A percentile compares a stretch with the other conserved stretches of the same genome.
Evolutionary conservation across 2,113 vertebrate genomes (phyloP).

Genomic region (Garra rufa): DNA sequence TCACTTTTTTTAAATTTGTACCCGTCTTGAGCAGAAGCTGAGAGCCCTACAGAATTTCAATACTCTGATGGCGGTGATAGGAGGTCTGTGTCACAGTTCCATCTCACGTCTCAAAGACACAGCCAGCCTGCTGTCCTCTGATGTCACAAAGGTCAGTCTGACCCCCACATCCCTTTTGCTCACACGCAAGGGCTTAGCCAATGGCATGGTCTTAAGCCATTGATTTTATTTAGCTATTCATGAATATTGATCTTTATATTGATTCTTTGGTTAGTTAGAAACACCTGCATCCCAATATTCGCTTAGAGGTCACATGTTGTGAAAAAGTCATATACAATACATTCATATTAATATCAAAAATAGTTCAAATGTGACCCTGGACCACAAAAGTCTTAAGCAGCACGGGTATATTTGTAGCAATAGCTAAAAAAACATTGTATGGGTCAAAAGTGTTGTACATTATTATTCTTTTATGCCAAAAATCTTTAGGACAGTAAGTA

Average conservation of each 20-base stretch:
- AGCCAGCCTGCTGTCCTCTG: slow-evolving; percentile 82
- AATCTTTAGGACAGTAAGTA: no score
- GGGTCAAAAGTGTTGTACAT: no score
- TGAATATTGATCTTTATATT: not conserved
- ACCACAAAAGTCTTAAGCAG: no score
- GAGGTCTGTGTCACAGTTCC: slow-evolving; percentile 90
- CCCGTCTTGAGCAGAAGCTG: slow-evolving; percentile 76
- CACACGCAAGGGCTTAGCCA: not conserved
- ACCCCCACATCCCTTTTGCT: not conserved
- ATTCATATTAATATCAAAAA: not conserved
- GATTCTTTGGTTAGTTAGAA: not conserved
- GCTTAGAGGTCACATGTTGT: not conserved
- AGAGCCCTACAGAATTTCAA: slow-evolving; percentile 88
- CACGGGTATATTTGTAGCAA: no score
- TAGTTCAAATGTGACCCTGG: no score
- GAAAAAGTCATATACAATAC: not conserved
- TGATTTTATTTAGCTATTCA: not conserved
- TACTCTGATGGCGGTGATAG: slow-evolving; percentile 91
- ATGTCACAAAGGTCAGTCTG: slow-evolving; percentile 84
- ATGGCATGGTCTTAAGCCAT: not conserved
- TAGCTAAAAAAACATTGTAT: no score
- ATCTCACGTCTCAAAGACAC: slow-evolving; percentile 93
- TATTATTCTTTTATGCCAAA: no score
- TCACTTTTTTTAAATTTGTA: not conserved
- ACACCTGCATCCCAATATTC: not conserved